Percentiles rank a stretch among this genome's conserved stretches.
These are phyloP conservation scores for Terebella lapidaria DNA, from an alignment of 2,888 invertebrate genomes.

Conservation along the genomic window DNA sequence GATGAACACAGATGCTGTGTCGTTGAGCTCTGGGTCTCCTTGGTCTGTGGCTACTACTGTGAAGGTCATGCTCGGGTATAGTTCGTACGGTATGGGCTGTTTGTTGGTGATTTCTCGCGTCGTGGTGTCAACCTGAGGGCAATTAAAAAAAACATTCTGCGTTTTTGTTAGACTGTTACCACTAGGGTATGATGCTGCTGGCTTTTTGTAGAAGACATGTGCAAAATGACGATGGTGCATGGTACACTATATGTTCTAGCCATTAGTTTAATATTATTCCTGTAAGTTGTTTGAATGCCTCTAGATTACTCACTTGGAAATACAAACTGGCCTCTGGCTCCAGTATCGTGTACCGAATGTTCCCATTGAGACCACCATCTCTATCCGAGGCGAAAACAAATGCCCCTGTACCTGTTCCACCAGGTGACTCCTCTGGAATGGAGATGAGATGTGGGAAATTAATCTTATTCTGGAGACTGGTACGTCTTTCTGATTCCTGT, in stretches of 20 bases:
- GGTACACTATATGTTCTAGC: too few species aligned
- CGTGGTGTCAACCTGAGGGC: conserved; percentile 3
- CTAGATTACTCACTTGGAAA: conserved; percentile 7
- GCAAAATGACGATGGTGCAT: too few species aligned
- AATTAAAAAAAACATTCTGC: too few species aligned
- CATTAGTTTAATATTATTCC: too few species aligned
- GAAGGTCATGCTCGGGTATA: conserved; percentile 7
- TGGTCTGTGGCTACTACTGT: conserved; percentile 3
- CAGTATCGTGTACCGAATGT: conserved; percentile 1
- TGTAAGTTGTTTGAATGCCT: too few species aligned
- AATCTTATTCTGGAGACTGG: too few species aligned
- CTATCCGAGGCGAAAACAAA: background rate
- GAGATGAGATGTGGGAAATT: too few species aligned
- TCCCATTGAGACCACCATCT: conserved; percentile 3
- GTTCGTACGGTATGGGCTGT: conserved; percentile 4
- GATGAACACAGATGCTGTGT: conserved; percentile 24
- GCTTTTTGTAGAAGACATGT: background rate
- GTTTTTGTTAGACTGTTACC: background rate
- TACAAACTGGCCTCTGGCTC: background rate
- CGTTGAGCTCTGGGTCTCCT: conserved; percentile 6
- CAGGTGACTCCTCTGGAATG: background rate
- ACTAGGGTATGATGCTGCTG: background rate
- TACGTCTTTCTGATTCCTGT: too few species aligned
- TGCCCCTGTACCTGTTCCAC: background rate
- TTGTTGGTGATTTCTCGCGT: conserved; percentile 3